Base-by-base conservation (phyloP, 2,113 vertebrate genomes). In the Pampusana beccarii region DNA sequence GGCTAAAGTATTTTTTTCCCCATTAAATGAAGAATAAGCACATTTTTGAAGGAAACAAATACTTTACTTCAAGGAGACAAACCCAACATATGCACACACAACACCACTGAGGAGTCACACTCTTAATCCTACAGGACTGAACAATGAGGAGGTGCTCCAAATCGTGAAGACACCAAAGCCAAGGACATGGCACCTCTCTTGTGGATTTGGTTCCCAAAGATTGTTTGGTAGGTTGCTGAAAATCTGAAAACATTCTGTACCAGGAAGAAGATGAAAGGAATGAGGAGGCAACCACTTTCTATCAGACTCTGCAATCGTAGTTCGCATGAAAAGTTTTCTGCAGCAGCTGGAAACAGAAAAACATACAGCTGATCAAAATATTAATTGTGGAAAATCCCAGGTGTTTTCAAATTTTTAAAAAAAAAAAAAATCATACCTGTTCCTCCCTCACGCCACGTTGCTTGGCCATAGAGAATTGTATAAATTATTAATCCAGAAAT, bases 11-110 rank as follows among this genome's bases (percentile, higher is more conserved):
- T 69, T 90, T 94, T 89, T 42, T 38, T 42, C 42, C 24, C 28
- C 40, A 77, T 70, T 86, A 94, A 93, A 62, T 70, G 72, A 85
- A 86, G 67, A 90, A 90, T 82, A 88, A 80, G 67, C 80, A 92
- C 11, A 80, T 88, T 92, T 95, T 80, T 90, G 5, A 61, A 80
- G 18, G 11, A 66, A 86, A 88, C 1, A 73, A 67, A 74, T 44
- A 64, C 24, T 86, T 66, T 15, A 34, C 31, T 72, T 83, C 57
- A 85, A 69, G 64, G n/a, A 85, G 16, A 90, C 9, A 51, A 90
- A 54, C 5, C 9, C 25, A 50, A 46, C 7, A 36, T 6, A 46
- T 4, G 12, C 17, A 81, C 0, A 2, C 16, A 66, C 9, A 65
- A n/a, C n/a, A 69, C 25, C 64, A 21, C n/a, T 71, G 34, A 86